Percentiles rank a stretch among this genome's conserved stretches.
These are phyloP conservation scores for Tridacna crocea DNA, from an alignment of 2,888 invertebrate species.

Conservation along the genomic window DNA sequence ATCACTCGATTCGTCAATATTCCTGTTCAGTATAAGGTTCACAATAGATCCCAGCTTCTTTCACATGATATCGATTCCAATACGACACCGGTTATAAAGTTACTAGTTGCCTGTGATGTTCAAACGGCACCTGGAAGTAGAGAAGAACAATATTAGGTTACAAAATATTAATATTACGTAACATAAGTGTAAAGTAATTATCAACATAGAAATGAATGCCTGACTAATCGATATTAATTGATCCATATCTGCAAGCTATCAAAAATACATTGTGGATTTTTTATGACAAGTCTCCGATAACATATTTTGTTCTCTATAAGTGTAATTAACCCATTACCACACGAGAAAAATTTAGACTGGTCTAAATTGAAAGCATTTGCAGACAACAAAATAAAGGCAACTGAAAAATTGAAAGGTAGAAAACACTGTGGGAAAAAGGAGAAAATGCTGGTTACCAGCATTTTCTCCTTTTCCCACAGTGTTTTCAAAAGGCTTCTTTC, in stretches of 20 bases:
- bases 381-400: too few relatives aligned
- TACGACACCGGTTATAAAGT: neutral
- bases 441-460: too few relatives aligned
- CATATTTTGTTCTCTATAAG: slow-evolving; percentile 6
- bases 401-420: too few relatives aligned
- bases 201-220: neutral
- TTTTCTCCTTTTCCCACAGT: too few relatives aligned
- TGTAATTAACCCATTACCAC: too few relatives aligned
- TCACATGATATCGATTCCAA: neutral
- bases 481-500: too few relatives aligned
- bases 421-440: too few relatives aligned
- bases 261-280: slow-evolving; percentile 11
- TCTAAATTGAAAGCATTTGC: too few relatives aligned
- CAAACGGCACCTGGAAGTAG: neutral
- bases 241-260: slow-evolving; percentile 12
- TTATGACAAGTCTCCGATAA: slow-evolving; percentile 24
- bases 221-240: slow-evolving; percentile 21
- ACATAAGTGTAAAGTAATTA: slow-evolving; percentile 14
- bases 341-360: too few relatives aligned
- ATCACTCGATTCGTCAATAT: too few relatives aligned
- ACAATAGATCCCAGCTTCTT: neutral
- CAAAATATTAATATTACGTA: neutral
- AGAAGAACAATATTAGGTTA: neutral
- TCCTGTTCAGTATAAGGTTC: too few relatives aligned
- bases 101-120: neutral